These are phyloP conservation scores for Echinops telfairi DNA, from an alignment of 2,113 vertebrate species.

Conservation along the genomic window DNA sequence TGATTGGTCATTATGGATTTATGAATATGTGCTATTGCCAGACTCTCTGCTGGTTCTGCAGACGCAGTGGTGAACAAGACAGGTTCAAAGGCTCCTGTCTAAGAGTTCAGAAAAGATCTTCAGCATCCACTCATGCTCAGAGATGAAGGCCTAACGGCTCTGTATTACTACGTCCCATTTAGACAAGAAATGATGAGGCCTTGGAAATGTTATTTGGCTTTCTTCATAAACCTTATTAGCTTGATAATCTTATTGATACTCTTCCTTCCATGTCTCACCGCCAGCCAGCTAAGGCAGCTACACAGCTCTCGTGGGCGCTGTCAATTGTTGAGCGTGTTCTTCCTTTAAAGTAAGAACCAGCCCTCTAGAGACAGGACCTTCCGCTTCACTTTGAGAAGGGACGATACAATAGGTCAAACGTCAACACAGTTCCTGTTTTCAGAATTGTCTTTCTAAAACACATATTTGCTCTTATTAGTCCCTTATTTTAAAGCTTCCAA, in stretches of 20 bases:
- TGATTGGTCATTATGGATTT: background rate
- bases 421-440: background rate
- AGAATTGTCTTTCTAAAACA: slow-evolving; percentile 46
- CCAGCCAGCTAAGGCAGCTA: background rate
- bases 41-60: background rate
- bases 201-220: slow-evolving; percentile 14
- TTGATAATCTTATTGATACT: background rate
- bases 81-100: background rate
- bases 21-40: background rate
- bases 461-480: slow-evolving; percentile 10
- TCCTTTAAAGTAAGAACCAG: background rate
- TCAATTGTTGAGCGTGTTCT: background rate
- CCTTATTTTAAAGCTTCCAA: slow-evolving; percentile 15
- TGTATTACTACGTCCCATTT: background rate
- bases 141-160: background rate
- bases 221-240: slow-evolving; percentile 27
- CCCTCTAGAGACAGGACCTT: background rate
- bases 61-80: background rate
- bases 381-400: background rate
- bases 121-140: background rate
- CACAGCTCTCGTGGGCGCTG: background rate
- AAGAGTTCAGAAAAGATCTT: background rate
- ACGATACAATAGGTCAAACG: background rate
- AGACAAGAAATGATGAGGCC: background rate
- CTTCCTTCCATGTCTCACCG: background rate